Evolutionary conservation across 2,888 invertebrate species (phyloP).

Genomic region (Candidula unifasciata): DNA sequence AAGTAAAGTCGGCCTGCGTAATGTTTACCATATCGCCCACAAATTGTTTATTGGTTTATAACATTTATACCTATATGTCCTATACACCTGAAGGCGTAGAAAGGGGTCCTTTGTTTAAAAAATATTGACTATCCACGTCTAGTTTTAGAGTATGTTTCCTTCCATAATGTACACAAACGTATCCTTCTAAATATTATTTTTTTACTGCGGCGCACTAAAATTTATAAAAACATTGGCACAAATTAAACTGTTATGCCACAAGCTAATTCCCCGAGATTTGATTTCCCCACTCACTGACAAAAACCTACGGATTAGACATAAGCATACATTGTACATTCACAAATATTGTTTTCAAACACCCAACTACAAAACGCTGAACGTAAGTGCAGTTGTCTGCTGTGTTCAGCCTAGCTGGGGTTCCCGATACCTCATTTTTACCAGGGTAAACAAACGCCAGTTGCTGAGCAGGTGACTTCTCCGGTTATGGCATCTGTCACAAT

Average conservation of each 20-base stretch:
- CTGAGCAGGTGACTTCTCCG: constrained; percentile 10
- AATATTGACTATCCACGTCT: no score
- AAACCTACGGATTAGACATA: not conserved
- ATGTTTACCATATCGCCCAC: no score
- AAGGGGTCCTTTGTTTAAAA: no score
- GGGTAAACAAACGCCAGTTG: not conserved
- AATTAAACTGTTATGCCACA: not conserved
- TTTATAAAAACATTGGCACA: no score
- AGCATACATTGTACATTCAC: not conserved
- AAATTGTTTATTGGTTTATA: no score
- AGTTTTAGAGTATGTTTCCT: no score
- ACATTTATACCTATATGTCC: no score
- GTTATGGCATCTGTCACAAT: constrained; percentile 33
- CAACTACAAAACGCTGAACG: not conserved
- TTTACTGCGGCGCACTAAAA: no score
- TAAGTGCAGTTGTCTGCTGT: not conserved
- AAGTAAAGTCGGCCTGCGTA: no score
- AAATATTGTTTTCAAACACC: not conserved
- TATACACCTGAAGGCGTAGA: no score
- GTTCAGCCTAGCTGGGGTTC: not conserved
- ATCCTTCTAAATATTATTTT: no score
- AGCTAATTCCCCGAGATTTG: not conserved
- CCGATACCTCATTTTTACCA: not conserved
- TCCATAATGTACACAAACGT: no score
- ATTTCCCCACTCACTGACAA: not conserved